These are phyloP conservation scores for Tortricodes alternella DNA, from an alignment of 2,888 invertebrate species.

Conservation along the genomic window DNA sequence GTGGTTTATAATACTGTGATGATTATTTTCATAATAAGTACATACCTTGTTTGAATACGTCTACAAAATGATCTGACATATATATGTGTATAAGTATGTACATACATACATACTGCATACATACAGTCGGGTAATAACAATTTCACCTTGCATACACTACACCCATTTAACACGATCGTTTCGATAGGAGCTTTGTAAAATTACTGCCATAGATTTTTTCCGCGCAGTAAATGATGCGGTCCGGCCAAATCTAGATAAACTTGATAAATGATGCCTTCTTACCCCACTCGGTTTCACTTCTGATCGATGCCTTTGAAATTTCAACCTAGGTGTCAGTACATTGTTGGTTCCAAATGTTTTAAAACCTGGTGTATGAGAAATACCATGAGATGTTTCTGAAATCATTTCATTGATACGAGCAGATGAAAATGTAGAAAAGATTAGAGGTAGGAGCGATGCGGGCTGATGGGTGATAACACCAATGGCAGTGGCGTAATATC, in stretches of 20 bases:
- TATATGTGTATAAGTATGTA: no score
- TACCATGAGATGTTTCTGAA: not conserved
- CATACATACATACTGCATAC: no score
- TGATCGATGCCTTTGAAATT: conserved; percentile 54
- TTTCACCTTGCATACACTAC: not conserved
- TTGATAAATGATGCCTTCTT: conserved; percentile 66
- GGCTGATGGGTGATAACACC: conserved; percentile 17
- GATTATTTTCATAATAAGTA: no score
- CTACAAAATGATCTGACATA: no score
- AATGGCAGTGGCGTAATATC: conserved; percentile 10
- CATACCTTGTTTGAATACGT: no score
- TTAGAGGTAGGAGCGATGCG: conserved; percentile 19
- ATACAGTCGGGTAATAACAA: no score
- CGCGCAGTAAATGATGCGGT: conserved; percentile 60
- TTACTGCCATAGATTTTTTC: conserved; percentile 56
- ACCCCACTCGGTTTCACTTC: conserved; percentile 56
- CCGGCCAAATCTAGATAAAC: conserved; percentile 67
- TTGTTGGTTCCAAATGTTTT: not conserved
- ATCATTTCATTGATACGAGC: not conserved
- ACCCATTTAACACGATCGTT: conserved; percentile 32
- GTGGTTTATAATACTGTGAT: no score
- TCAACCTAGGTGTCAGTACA: conserved; percentile 36
- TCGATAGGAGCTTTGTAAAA: conserved; percentile 52
- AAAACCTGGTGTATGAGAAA: not conserved
- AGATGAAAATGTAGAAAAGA: conserved; percentile 7